These are phyloP conservation scores for Madoqua kirkii DNA, from an alignment of 2,113 vertebrate species.

Conservation along the genomic window DNA sequence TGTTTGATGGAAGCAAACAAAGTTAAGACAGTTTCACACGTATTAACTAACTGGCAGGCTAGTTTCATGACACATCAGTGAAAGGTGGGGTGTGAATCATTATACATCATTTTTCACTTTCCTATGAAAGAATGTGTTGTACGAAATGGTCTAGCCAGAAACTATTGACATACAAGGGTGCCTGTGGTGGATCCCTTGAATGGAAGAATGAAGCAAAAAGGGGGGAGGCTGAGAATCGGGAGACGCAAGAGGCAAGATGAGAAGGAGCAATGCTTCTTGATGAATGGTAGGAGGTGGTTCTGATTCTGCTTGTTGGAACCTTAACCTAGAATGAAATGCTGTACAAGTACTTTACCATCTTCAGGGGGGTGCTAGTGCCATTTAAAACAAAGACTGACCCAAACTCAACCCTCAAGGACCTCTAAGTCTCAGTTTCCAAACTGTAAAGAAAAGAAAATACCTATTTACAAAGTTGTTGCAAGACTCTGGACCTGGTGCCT, in stretches of 20 bases:
- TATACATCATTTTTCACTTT: not conserved
- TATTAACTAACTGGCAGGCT: not conserved
- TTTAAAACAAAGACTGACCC: not conserved
- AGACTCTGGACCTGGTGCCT: not conserved
- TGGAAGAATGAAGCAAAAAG: not conserved
- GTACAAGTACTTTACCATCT: not conserved
- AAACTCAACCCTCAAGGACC: not conserved
- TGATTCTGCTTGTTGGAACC: not conserved
- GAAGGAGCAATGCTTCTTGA: not conserved
- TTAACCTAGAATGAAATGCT: not conserved
- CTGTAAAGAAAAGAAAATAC: not conserved
- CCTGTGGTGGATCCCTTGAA: not conserved
- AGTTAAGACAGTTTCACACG: not conserved
- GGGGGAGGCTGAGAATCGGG: not conserved
- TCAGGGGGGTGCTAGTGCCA: not conserved
- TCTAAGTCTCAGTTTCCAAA: not conserved
- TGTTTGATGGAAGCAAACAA: slow-evolving; percentile 30
- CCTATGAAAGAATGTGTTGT: not conserved
- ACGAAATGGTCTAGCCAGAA: not conserved
- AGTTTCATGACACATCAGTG: not conserved
- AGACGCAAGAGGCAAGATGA: not conserved
- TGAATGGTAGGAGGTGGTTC: not conserved
- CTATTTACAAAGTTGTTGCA: not conserved
- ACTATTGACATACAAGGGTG: not conserved
- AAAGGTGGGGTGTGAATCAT: not conserved